Evolutionary conservation across 2,888 invertebrate species (phyloP), one percentile per base, ranked within the genome.

Genomic region (Caenorhabditis becei): DNA sequence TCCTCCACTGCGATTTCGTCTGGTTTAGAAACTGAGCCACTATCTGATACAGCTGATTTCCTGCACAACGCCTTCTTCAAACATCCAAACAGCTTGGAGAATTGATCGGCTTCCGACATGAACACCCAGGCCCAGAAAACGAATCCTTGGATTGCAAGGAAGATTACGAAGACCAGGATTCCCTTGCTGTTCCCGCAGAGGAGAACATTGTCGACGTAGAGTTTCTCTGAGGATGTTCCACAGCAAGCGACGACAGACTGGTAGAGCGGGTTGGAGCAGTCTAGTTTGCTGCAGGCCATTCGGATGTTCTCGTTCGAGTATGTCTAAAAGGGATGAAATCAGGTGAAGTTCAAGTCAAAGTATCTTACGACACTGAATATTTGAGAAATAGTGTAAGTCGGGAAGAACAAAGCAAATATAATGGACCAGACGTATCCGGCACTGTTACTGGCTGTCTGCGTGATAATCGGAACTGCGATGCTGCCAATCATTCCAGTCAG

Each of bases 401-500:
- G 85, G 72, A 85, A 83, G 59, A 83, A 65, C 44, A 77, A 80
- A 0, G 85, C 72, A 61, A 85, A 78, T n/a, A 85, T 54, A 23
- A 85, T 78, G 2, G 75, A 75, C 80, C 80, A 82, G 1, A 62
- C 24, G 49, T 80, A 77, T 14, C 78, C 85, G 11, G 80, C 63
- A 24, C 80, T 74, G 28, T 71, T 35, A 18, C 72, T 75, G 3
- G 83, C 74, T 0, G 88, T 87, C 63, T 88, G 86, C 5, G 35
- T 41, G 56, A 89, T 86, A 53, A 89, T 89, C 14, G 89, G 88
- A n/a, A 88, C 82, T 10, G 88, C 88, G 61, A 89, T 89, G 7
- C 85, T 77, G 4, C 88, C 87, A 44, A 88, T 86, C 87, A 89
- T 88, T 54, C 88, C 88, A 3, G 86, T 83, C 47, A 89, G 79